Evolutionary conservation across 2,888 invertebrate species (phyloP).

Genomic region (Yponomeuta cagnagella): DNA sequence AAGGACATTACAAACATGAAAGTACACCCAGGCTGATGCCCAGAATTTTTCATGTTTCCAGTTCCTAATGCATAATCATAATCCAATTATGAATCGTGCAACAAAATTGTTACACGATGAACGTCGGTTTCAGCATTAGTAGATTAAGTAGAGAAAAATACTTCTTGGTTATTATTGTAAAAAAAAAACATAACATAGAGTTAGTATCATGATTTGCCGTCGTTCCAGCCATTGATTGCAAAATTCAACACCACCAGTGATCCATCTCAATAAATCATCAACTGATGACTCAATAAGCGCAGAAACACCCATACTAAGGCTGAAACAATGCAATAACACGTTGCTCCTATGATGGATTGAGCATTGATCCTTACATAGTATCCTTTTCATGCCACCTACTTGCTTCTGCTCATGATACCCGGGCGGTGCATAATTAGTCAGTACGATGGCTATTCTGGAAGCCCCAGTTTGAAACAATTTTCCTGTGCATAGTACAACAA

Average conservation of each 20-base stretch:
- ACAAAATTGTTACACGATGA: too few relatives aligned
- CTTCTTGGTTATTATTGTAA: too few relatives aligned
- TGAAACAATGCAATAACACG: neutral
- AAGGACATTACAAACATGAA: too few relatives aligned
- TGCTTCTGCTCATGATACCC: slow-evolving; percentile 11
- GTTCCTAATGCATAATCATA: too few relatives aligned
- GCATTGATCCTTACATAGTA: slow-evolving; percentile 22
- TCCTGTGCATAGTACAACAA: neutral
- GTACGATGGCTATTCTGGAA: neutral
- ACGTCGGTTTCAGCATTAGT: too few relatives aligned
- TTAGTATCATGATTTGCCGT: neutral
- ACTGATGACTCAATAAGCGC: neutral
- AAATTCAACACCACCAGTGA: neutral
- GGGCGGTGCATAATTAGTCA: neutral
- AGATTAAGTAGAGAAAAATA: too few relatives aligned
- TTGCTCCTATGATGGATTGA: slow-evolving; percentile 27
- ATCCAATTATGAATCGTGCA: too few relatives aligned
- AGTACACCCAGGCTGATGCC: too few relatives aligned
- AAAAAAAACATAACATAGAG: too few relatives aligned
- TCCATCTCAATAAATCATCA: neutral
- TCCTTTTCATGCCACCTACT: slow-evolving; percentile 24
- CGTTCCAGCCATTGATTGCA: neutral
- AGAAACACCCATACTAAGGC: slow-evolving; percentile 1
- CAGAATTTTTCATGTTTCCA: too few relatives aligned
- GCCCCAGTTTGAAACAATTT: neutral